Evolutionary conservation across 1,140 invertebrate genomes (phyloP).

Genomic region (Drosophila grimshawi): DNA sequence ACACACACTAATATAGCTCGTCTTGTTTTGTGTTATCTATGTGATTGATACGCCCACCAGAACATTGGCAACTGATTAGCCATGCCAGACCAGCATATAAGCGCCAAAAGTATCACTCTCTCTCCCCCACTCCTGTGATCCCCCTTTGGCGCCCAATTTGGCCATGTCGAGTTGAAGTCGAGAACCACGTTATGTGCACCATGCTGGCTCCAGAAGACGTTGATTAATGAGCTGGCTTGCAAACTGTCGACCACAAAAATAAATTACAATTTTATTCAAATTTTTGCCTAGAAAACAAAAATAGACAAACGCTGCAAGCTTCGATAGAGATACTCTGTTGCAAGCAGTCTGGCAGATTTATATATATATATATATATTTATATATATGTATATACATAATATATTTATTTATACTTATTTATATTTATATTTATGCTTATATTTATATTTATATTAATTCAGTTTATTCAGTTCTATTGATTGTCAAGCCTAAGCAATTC

Average conservation of each 20-base stretch:
- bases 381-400: too few species aligned
- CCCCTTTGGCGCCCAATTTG: slow-evolving; percentile 4
- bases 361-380: neutral
- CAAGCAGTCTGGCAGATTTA: neutral
- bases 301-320: neutral
- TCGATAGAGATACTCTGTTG: slow-evolving; percentile 12
- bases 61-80: slow-evolving; percentile 54
- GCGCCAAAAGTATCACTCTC: slow-evolving; percentile 2
- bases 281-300: slow-evolving; percentile 29
- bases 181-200: slow-evolving; percentile 34
- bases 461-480: too few species aligned
- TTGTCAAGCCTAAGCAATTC: too few species aligned
- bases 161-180: slow-evolving; percentile 23
- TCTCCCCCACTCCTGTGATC: neutral
- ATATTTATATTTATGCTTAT: too few species aligned
- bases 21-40: slow-evolving; percentile 9
- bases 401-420: too few species aligned
- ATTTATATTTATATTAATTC: too few species aligned
- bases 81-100: slow-evolving; percentile 56
- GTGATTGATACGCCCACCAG: slow-evolving; percentile 75
- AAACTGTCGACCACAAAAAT: slow-evolving; percentile 64
- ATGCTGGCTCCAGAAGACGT: slow-evolving; percentile 45
- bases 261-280: slow-evolving; percentile 77
- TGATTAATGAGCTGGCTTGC: slow-evolving; percentile 69
- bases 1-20: too few species aligned